A percentile compares a stretch with the other conserved stretches of the same genome.
phyloP scores from a whole-genome alignment of 1,140 invertebrate species.

The Drosophila ambigua region DNA sequence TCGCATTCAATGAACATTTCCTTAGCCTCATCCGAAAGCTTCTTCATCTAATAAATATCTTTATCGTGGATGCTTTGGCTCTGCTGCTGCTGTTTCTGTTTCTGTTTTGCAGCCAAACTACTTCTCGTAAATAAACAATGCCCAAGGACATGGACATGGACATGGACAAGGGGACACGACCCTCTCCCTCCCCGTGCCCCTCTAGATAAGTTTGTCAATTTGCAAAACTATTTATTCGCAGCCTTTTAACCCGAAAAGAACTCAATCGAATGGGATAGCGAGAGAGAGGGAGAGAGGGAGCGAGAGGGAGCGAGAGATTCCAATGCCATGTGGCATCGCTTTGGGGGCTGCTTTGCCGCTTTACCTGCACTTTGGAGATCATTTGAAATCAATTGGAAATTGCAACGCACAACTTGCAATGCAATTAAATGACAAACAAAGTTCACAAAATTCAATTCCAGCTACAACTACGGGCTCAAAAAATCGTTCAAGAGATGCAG shows the following conservation, averaged over 20 bases:
- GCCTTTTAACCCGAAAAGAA: constrained; percentile 28
- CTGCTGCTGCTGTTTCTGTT: no score
- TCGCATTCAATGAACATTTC: no score
- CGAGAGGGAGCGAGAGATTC: constrained; percentile 1
- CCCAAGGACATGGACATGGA: no score
- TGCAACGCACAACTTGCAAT: constrained; percentile 67
- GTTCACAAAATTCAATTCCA: constrained; percentile 74
- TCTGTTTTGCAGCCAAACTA: background rate
- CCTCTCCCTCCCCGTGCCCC: background rate
- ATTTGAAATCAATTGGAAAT: constrained; percentile 66
- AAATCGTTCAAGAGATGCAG: constrained; percentile 8
- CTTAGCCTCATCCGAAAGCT: no score
- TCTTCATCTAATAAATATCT: no score
- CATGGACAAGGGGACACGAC: no score
- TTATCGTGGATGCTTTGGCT: background rate
- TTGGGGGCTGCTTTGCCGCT: constrained; percentile 33
- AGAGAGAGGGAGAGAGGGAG: background rate
- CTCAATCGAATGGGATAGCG: constrained; percentile 23
- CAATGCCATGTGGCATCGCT: constrained; percentile 11
- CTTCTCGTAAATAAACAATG: no score
- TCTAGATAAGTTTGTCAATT: constrained; percentile 52
- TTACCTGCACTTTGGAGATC: constrained; percentile 67
- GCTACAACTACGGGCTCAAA: constrained; percentile 19
- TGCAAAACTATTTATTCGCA: constrained; percentile 46
- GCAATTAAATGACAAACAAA: constrained; percentile 80